phyloP scores from a whole-genome alignment of 2,113 vertebrate species.

The Melanerpes formicivorus region DNA sequence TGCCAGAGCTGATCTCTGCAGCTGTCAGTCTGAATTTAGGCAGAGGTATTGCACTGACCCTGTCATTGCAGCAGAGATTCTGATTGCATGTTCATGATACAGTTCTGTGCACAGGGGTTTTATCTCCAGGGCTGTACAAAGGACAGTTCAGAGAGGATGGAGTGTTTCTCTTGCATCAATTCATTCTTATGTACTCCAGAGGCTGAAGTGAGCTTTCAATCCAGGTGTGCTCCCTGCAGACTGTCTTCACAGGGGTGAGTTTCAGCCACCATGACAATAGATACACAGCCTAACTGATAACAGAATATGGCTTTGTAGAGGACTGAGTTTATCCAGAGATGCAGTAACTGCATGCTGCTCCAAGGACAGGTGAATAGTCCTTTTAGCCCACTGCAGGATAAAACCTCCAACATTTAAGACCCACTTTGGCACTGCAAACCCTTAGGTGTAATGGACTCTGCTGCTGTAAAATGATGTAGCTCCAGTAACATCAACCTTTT shows the following conservation, averaged over 20 bases:
- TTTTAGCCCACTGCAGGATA: constrained; percentile 29
- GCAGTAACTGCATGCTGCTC: constrained; percentile 22
- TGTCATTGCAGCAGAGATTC: background rate
- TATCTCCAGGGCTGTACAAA: background rate
- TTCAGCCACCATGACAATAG: background rate
- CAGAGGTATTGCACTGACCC: background rate
- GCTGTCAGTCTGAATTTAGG: background rate
- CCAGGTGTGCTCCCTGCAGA: background rate
- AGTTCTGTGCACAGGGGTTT: background rate
- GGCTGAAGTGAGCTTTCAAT: background rate
- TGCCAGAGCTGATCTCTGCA: background rate
- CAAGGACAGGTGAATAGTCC: constrained; percentile 28
- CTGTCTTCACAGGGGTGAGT: background rate
- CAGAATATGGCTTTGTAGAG: background rate
- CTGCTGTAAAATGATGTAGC: background rate
- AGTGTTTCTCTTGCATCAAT: background rate
- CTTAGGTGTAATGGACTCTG: background rate
- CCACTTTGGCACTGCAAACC: background rate
- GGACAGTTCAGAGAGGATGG: background rate
- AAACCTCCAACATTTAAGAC: constrained; percentile 49
- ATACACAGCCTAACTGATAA: background rate
- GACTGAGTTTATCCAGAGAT: constrained; percentile 14
- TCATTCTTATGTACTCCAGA: background rate
- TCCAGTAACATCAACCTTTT: background rate
- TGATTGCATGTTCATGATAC: background rate